Conservation (phyloP, 2,797 vertebrate species). For the Cyclopterus lumpus region DNA sequence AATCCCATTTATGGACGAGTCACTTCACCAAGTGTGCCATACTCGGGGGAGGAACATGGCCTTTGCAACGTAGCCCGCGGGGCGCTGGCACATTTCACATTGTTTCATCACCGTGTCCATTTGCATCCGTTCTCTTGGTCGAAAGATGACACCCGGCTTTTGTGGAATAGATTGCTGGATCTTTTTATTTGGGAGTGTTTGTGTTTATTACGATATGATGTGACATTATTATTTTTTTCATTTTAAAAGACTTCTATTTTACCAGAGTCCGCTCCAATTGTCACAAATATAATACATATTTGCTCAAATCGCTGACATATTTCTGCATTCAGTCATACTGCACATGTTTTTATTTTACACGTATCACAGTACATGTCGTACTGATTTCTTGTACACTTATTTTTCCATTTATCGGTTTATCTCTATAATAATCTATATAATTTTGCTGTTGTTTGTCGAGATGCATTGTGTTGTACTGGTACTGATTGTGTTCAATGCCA, state of each 20-base stretch:
- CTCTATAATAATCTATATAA: background rate
- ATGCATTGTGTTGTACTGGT: background rate
- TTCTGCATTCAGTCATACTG: background rate
- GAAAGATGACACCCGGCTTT: conserved; percentile 38
- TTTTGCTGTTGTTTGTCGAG: background rate
- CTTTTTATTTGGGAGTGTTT: background rate
- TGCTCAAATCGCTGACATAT: background rate
- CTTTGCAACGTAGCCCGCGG: conserved; percentile 34
- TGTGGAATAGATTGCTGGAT: conserved; percentile 30
- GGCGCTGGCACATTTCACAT: conserved; percentile 60
- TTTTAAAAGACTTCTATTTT: conserved; percentile 8
- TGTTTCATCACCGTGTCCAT: conserved; percentile 72
- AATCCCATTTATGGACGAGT: conserved; percentile 50
- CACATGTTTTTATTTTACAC: background rate
- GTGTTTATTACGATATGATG: conserved; percentile 50
- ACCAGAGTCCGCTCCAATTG: background rate
- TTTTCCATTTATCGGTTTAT: background rate
- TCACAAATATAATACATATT: background rate
- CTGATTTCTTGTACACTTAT: background rate
- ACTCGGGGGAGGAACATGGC: conserved; percentile 37
- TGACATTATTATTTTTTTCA: conserved; percentile 26
- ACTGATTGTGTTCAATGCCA: background rate
- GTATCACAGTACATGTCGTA: background rate
- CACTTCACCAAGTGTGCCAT: conserved; percentile 35
- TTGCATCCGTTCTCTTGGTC: conserved; percentile 45